Conservation (phyloP, 2,113 vertebrate genomes). For the Cepphus grylle region DNA sequence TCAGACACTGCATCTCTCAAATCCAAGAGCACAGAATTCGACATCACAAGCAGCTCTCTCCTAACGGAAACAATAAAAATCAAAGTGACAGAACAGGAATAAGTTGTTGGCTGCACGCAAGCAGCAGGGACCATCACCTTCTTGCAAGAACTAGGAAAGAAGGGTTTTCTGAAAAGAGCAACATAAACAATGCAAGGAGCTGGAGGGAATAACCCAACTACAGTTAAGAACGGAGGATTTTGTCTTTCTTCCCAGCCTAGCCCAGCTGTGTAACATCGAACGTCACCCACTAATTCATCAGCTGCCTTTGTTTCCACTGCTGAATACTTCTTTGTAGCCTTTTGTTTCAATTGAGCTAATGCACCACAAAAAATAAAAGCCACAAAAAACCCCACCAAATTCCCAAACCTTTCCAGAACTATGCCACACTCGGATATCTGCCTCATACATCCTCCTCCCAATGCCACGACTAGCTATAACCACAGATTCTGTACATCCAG, state of each 20-base stretch:
- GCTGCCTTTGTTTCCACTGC: not conserved
- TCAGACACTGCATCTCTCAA: not conserved
- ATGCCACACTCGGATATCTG: not conserved
- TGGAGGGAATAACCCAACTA: not conserved
- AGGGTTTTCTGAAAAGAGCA: not conserved
- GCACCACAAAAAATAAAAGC: not conserved
- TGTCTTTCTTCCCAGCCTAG: not conserved
- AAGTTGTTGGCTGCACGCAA: not conserved
- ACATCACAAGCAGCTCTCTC: not conserved
- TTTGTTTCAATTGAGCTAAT: not conserved
- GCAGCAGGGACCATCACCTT: not conserved
- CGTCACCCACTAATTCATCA: not conserved
- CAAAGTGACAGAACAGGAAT: not conserved
- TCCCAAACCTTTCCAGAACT: not conserved
- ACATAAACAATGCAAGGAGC: not conserved
- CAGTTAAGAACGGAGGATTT: not conserved
- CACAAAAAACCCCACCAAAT: not conserved
- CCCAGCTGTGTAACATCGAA: not conserved
- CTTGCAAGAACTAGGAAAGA: not conserved
- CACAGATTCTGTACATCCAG: not conserved
- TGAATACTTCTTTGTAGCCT: not conserved
- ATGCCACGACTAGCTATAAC: not conserved
- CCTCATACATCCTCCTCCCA: not conserved
- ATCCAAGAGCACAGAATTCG: not conserved
- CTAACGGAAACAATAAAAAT: not conserved